Base-by-base conservation (phyloP, 2,888 invertebrate species). In the Apotomis betuletana region DNA sequence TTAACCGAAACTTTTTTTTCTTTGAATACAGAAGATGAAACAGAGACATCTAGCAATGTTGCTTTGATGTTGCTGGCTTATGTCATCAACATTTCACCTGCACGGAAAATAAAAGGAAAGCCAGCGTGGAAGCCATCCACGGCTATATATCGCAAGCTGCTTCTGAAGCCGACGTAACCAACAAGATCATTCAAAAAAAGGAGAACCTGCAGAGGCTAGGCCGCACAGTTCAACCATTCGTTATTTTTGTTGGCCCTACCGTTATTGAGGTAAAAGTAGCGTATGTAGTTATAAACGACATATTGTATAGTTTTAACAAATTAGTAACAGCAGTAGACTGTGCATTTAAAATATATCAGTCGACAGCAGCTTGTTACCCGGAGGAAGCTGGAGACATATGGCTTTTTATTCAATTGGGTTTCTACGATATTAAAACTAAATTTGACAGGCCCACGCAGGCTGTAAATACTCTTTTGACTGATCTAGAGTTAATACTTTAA, bases 351-450 rank as follows among this genome's bases (percentile, higher is more conserved):
- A 55, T 69, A 44, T 69, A 55, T 55, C 69, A 69, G n/a, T 9
- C 69, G 46, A 69, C 69, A 13, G 69, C 61, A 2, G 69, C 69
- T n/a, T 69, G 36, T 38, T 69, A 69, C 62, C 69, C 61, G 13
- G 61, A 69, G 62, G 44, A 44, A 44, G 44, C 44, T 44, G 44
- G 44, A 44, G 44, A 44, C 44, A 6, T 44, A 44, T 44, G 44
- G 44, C 44, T 44, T 44, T 44, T 44, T 44, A 44, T 44, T 44
- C 44, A 44, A 44, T 44, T 44, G 44, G 44, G 44, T 44, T 44
- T 44, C 44, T 44, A 44, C 44, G 44, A 44, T 44, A 44, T 44
- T 44, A 44, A 44, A 44, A 44, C 44, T 44, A 44, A 44, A 44
- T 44, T 44, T 44, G 44, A 44, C 44, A 44, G 44, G 44, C 44